Base-by-base conservation (phyloP, 2,797 vertebrate genomes). In the Delichon dasypus region DNA sequence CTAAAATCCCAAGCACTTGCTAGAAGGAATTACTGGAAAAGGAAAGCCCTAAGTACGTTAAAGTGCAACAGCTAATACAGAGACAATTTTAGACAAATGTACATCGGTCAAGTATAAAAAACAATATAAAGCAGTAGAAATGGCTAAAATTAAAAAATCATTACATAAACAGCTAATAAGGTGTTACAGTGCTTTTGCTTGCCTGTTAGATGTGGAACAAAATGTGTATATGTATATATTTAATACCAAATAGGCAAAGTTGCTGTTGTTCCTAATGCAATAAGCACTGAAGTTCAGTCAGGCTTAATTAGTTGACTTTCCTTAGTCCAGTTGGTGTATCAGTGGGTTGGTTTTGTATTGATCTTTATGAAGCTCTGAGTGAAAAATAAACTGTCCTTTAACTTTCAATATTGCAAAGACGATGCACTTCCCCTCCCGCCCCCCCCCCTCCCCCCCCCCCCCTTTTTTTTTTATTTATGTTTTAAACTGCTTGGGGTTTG, bases 381-480 rank as follows among this genome's bases (percentile, higher is more conserved):
- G 27, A 74, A 80, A 89, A 82, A 19, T 60, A 58, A 74, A 4
- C 10, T 84, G 42, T 58, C 48, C 9, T 78, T 77, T 9, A 83
- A n/a, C 23, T 85, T 84, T 78, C 32, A 27, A 4, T 38, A 17
- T 34, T 73, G 54, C 34, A 29, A 68, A 51, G 54, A 58, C 27
- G 6, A 66, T 61, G 16, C 4, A 9, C n/a, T 65, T 68, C 30
- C 19, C 8, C 1, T n/a, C 4, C 7, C 5, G 8, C 2, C n/a
- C n/a, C n/a, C n/a, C 11, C 38, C 38, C 38, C 10, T n/a, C n/a
- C 38, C 11, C 38, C 11, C 38, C 38, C 38, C 10, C 38, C 38
- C 38, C 11, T 38, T 38, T 38, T 38, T 38, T 38, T 38, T 38
- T 38, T 50, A 22, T 66, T 82, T 91, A 16, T 50, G 20, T 89